Conservation (phyloP, 2,113 vertebrate genomes). For the Zosterops hypoxanthus region DNA sequence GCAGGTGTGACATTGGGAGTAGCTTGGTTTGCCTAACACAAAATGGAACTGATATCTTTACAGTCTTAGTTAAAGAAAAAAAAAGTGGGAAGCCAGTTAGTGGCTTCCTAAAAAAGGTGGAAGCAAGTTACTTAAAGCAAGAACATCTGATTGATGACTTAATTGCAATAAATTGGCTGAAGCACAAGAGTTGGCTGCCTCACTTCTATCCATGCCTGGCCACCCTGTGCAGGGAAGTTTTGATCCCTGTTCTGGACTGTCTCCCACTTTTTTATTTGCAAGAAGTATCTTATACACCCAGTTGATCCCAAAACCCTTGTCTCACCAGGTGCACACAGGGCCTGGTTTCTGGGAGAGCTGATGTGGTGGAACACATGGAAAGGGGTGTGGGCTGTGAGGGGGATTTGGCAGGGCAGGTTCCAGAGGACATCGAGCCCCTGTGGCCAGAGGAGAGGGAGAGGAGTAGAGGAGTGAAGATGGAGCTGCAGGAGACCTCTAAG, state of each 20-base stretch:
- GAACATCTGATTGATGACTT: not conserved
- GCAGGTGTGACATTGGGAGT: not conserved
- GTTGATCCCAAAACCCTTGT: constrained; percentile 61
- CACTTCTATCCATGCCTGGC: rapidly evolving
- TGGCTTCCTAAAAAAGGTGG: not conserved
- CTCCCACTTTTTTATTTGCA: not conserved
- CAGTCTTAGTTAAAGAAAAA: too few species aligned
- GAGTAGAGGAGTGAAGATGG: rapidly evolving
- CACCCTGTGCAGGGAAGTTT: rapidly evolving
- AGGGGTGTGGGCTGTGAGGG: constrained; percentile 12
- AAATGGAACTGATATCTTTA: not conserved
- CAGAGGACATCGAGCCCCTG: constrained; percentile 58
- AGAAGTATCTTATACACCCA: constrained; percentile 38
- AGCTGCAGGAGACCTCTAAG: not conserved
- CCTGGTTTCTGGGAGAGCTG: constrained; percentile 66
- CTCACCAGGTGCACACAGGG: constrained; percentile 73
- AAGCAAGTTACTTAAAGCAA: not conserved
- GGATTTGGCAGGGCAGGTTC: constrained; percentile 65
- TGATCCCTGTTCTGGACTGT: not conserved
- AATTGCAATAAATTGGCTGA: rapidly evolving
- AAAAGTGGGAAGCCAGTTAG: not conserved
- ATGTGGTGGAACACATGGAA: constrained; percentile 69
- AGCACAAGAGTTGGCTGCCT: not conserved
- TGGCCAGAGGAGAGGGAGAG: rapidly evolving
- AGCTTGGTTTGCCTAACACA: not conserved